Base-by-base conservation (phyloP, 2,888 invertebrate species). In the Drosophila rellima region DNA sequence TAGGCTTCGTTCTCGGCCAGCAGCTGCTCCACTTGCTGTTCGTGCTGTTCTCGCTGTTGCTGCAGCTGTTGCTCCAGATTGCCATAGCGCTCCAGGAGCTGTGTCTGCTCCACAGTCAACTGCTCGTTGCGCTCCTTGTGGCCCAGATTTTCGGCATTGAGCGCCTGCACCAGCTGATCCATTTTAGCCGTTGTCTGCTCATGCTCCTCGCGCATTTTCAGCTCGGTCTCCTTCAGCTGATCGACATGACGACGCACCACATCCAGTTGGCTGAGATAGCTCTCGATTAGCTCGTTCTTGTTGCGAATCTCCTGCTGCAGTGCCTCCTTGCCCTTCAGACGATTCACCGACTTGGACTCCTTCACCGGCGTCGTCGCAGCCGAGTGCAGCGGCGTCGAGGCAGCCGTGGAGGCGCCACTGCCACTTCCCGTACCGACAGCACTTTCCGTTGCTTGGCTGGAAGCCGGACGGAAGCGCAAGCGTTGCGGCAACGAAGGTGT, bases 281-380 rank as follows among this genome's bases (percentile, higher is more conserved):
- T 94, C 71, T 92, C 92, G 47, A 94, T 93, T 35, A 92, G 92
- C 56, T 92, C 91, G 71, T 93, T 94, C 91, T 94, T 94, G 72
- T 93, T 93, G 69, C 93, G 93, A 68, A 94, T 93, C 89, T 94
- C 94, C 18, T 93, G 93, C 61, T 92, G 90, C 40, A 93, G 80
- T 0, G 92, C 92, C 75, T 92, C 93, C 89, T 94, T 94, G 64
- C 94, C 94, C 74, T 93, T 92, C n/a, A 94, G 77, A 3, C 91
- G 90, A 26, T 82, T 88, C 11, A 91, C 92, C 56, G 94, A 94
- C 57, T 92, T 91, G 52, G 91, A 59, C 69, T 92, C 91, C 71
- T 92, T 92, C 31, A 91, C 88, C 3, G 92, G 92, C 17, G 92
- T 92, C 8, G 90, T 90, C 44, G 88, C 73, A 0, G 89, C 85